Percentiles rank a stretch among this genome's conserved stretches.
These are phyloP conservation scores for Cataglyphis rosenhaueri DNA, from an alignment of 2,888 invertebrate species.

Conservation along the genomic window DNA sequence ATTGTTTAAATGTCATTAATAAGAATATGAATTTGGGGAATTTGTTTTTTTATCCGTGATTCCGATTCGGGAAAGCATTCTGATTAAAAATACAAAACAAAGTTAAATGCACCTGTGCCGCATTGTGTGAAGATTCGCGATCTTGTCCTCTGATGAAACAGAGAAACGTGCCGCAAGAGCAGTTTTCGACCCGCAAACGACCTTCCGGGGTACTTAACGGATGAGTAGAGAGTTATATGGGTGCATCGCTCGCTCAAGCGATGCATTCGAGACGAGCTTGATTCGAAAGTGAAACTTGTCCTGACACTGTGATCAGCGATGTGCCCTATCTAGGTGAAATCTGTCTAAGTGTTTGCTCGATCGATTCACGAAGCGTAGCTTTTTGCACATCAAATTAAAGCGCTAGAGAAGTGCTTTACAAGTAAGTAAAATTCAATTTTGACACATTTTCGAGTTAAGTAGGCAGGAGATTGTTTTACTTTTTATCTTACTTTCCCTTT, in stretches of 20 bases:
- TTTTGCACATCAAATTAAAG: constrained; percentile 4
- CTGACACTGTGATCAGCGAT: constrained; percentile 63
- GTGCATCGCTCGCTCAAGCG: constrained; percentile 38
- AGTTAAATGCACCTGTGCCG: neutral
- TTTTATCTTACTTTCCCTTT: neutral
- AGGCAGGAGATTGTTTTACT: neutral
- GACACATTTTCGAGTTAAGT: neutral
- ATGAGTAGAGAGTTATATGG: constrained; percentile 66
- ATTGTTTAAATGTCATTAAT: neutral
- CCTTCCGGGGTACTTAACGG: constrained; percentile 63
- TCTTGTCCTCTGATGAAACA: neutral
- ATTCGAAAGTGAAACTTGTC: constrained; percentile 71
- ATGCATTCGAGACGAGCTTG: constrained; percentile 59
- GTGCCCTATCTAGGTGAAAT: constrained; percentile 69
- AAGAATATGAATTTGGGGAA: neutral
- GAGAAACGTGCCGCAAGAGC: constrained; percentile 43
- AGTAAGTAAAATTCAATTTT: neutral
- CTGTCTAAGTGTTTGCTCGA: constrained; percentile 33
- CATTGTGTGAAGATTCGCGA: constrained; percentile 12
- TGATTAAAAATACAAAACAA: neutral
- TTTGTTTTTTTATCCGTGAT: neutral
- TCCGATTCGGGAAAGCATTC: neutral
- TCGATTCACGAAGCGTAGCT: constrained; percentile 29
- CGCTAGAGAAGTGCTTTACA: neutral
- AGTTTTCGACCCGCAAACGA: constrained; percentile 56